Percentiles rank a stretch among this genome's conserved stretches.
phyloP scores from a whole-genome alignment of 2,113 vertebrate genomes.

The Vulpes vulpes region DNA sequence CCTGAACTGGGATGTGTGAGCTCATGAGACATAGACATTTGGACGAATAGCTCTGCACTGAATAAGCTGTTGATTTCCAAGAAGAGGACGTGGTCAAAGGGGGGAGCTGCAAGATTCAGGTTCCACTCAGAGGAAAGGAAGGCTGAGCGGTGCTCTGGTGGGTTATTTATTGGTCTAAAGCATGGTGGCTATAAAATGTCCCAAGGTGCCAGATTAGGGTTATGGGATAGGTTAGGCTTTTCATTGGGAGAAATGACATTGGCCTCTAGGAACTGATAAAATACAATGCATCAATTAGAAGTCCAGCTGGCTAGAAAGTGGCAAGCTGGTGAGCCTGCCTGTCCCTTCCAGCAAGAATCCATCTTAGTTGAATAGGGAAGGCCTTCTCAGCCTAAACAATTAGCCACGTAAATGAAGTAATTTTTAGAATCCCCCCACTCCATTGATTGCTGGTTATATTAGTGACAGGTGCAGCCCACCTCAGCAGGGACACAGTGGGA shows the following conservation, averaged over 20 bases:
- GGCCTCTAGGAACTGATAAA: neutral
- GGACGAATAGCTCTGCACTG: neutral
- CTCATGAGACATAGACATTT: too few species aligned
- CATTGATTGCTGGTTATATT: neutral
- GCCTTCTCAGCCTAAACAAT: slow-evolving; percentile 59
- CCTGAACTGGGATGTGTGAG: neutral
- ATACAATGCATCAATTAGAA: neutral
- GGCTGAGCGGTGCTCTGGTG: neutral
- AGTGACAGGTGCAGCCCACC: neutral
- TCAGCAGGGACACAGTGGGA: neutral
- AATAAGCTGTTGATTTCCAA: neutral
- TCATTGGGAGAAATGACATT: neutral
- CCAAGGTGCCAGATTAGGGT: neutral
- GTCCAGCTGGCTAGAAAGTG: neutral
- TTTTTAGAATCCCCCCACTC: slow-evolving; percentile 30
- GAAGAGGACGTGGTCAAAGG: neutral
- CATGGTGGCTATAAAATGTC: neutral
- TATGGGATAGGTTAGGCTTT: neutral
- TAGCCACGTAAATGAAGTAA: slow-evolving; percentile 65
- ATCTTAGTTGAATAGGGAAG: slow-evolving; percentile 62
- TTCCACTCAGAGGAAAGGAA: neutral
- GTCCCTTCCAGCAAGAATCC: slow-evolving; percentile 66
- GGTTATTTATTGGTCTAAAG: neutral
- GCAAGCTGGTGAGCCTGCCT: neutral
- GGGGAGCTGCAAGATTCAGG: neutral